Evolutionary conservation across 2,113 vertebrate genomes (phyloP).

Genomic region (Gila orcuttii): DNA sequence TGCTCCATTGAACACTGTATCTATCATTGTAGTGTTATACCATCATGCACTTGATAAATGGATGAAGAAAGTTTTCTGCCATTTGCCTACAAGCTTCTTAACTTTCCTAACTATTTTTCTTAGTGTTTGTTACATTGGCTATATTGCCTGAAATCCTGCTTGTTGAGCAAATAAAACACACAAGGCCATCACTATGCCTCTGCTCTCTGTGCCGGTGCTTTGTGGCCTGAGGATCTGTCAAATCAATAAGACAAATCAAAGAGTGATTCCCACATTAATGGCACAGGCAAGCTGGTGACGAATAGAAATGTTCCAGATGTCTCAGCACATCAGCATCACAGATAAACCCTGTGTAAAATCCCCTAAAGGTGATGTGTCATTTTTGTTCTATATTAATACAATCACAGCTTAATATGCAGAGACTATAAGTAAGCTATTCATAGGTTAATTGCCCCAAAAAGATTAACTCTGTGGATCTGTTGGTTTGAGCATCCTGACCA

Average conservation of each 20-base stretch:
- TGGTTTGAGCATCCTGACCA: background rate
- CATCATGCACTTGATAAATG: conserved; percentile 26
- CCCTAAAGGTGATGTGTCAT: background rate
- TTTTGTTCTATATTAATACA: background rate
- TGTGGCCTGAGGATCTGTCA: conserved; percentile 70
- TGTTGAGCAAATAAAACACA: conserved; percentile 60
- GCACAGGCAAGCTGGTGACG: conserved; percentile 48
- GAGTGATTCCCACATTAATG: conserved; percentile 53
- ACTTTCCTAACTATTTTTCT: conserved; percentile 28
- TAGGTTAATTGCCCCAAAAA: background rate
- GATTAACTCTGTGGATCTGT: background rate
- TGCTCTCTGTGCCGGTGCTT: conserved; percentile 60
- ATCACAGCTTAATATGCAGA: background rate
- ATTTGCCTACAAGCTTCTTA: conserved; percentile 7
- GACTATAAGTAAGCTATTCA: background rate
- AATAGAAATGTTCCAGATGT: conserved; percentile 59
- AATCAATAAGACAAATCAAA: conserved; percentile 73
- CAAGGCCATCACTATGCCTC: conserved; percentile 65
- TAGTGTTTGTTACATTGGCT: conserved; percentile 15
- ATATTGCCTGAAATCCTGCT: conserved; percentile 16
- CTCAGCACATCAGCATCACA: conserved; percentile 60
- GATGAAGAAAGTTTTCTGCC: conserved; percentile 11
- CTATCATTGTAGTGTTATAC: conserved; percentile 12
- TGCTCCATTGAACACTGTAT: conserved; percentile 23
- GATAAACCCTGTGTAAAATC: background rate